Evolutionary conservation across 1,140 invertebrate genomes (phyloP).

Genomic region (Sitodiplosis mosellana): DNA sequence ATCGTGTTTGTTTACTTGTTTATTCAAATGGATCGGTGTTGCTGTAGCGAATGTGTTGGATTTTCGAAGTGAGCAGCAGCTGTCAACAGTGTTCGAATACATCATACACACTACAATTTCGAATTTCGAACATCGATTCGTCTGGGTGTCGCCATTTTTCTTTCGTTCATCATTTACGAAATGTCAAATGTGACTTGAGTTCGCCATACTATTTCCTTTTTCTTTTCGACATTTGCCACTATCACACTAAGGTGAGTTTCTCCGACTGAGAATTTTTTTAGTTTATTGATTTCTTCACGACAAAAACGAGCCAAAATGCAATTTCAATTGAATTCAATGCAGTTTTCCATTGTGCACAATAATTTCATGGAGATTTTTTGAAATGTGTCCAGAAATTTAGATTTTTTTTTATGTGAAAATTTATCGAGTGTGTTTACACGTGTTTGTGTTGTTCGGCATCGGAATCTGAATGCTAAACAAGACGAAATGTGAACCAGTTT

Average conservation of each 20-base stretch:
- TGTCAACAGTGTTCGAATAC: no score
- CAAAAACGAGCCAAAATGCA: not conserved
- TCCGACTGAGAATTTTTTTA: conserved; percentile 5
- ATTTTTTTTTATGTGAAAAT: conserved; percentile 3
- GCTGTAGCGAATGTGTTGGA: no score
- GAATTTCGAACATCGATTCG: no score
- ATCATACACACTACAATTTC: no score
- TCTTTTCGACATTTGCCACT: conserved; percentile 9
- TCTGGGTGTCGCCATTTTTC: no score
- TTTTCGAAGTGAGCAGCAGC: no score
- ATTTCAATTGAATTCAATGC: conserved; percentile 1
- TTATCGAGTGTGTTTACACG: conserved; percentile 4
- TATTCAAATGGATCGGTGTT: no score
- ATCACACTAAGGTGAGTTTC: conserved; percentile 9
- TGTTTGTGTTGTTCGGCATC: conserved; percentile 4
- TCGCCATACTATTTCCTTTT: conserved; percentile 8
- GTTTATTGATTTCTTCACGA: conserved; percentile 8
- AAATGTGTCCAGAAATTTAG: conserved; percentile 1
- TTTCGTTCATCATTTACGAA: no score
- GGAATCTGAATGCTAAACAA: not conserved
- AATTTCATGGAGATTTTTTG: not conserved
- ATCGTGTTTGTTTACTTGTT: no score
- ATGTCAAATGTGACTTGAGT: not conserved
- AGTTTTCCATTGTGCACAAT: not conserved
- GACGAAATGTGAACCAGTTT: not conserved